Conservation (phyloP, 2,888 invertebrate species). For the Xanthorhoe spadicearia region DNA sequence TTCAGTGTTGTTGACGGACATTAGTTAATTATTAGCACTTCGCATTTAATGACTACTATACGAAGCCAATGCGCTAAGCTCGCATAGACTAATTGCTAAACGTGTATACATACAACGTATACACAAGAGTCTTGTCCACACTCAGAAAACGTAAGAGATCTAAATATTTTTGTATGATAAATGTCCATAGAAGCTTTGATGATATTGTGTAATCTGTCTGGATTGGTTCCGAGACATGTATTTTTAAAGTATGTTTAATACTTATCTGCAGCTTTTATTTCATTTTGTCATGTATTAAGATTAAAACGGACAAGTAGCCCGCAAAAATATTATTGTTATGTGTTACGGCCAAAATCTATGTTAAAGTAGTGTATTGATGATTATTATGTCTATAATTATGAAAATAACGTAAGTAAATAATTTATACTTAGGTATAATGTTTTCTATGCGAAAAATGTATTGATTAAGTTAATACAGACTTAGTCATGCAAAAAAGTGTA, state of each 20-base stretch:
- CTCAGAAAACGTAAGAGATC: constrained; percentile 19
- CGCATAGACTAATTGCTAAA: constrained; percentile 3
- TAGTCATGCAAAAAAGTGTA: too few relatives aligned
- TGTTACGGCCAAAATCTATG: too few relatives aligned
- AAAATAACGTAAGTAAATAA: too few relatives aligned
- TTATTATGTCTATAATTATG: too few relatives aligned
- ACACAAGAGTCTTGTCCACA: constrained; percentile 12
- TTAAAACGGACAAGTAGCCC: too few relatives aligned
- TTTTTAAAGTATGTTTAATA: not conserved
- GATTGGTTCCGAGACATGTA: constrained; percentile 17
- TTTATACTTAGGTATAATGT: too few relatives aligned
- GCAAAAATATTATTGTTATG: too few relatives aligned
- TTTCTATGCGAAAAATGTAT: too few relatives aligned
- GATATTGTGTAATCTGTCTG: constrained; percentile 19
- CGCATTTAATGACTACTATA: not conserved
- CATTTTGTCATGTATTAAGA: not conserved
- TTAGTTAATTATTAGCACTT: constrained; percentile 9
- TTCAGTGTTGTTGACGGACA: constrained; percentile 7
- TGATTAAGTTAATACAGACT: too few relatives aligned
- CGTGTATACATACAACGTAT: constrained; percentile 9
- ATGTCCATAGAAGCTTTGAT: constrained; percentile 31
- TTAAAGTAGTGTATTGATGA: too few relatives aligned
- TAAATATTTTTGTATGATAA: constrained; percentile 36
- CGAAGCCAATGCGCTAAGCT: constrained; percentile 4
- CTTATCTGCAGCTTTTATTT: constrained; percentile 1